A percentile compares a stretch with the other conserved stretches of the same genome.
Conservation (phyloP, 1,140 invertebrate genomes). For the Drosophila parabipectinata region DNA sequence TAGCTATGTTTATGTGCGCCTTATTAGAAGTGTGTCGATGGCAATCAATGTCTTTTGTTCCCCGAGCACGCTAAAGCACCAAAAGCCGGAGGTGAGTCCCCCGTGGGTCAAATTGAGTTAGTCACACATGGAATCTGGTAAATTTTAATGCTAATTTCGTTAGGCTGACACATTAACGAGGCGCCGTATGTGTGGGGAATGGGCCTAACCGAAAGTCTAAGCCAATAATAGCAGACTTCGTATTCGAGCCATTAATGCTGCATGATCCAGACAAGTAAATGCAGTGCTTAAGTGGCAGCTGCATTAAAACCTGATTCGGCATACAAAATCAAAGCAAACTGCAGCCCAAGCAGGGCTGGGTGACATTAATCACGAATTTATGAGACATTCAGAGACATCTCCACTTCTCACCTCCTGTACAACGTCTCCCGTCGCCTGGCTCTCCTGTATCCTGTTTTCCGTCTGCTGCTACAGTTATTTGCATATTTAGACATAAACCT, state of each 20-base stretch:
- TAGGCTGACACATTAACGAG: conserved; percentile 70
- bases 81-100: conserved; percentile 29
- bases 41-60: conserved; percentile 72
- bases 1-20: conserved; percentile 44
- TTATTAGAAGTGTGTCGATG: conserved; percentile 63
- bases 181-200: conserved; percentile 23
- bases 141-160: conserved; percentile 77
- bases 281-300: conserved; percentile 47
- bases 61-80: conserved; percentile 2
- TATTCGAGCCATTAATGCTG: conserved; percentile 46
- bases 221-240: conserved; percentile 48
- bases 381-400: conserved; percentile 45
- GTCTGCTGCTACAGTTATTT: conserved; percentile 32
- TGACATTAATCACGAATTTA: conserved; percentile 58
- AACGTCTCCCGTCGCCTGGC: background rate
- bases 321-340: conserved; percentile 45
- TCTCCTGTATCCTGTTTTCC: conserved; percentile 1
- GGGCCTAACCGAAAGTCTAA: conserved; percentile 37
- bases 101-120: conserved; percentile 60
- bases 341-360: background rate
- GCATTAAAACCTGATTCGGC: conserved; percentile 51
- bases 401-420: background rate
- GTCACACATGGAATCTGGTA: conserved; percentile 63
- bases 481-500: conserved; percentile 57
- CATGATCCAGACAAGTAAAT: conserved; percentile 52